Evolutionary conservation across 2,888 invertebrate genomes (phyloP), one percentile per base, ranked within the genome.

Genomic region (Brenthis daphne): DNA sequence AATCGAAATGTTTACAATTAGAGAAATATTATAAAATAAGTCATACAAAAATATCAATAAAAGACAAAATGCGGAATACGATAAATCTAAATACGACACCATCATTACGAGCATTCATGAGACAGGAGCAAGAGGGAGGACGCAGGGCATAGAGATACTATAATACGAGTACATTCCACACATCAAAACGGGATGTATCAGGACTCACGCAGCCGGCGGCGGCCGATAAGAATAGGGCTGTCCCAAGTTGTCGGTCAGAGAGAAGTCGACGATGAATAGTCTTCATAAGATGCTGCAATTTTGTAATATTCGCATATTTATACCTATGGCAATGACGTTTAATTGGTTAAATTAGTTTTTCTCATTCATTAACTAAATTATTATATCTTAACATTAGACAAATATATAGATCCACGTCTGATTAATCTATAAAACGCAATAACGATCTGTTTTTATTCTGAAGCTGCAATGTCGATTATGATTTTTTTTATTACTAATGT

Each of bases 261-360:
- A 89, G 95, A 95, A 81, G 95, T 95, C 88, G 95, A 95, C 89
- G 95, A 95, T 85, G 95, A 95, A 93, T 94, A 95, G 92, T 94
- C 95, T 94, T 95, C 95, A 93, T 93, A 94, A 90, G 95, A 94
- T 93, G 94, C 95, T 95, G 95, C 93, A 94, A 94, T 89, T 90
- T 90, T 91, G 90, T 90, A 91, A 91, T 84, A 91, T 90, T 90
- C 89, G 84, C 89, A 91, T 89, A 90, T 89, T 91, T 91, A 91
- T 88, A 91, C 91, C 90, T 91, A 91, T 86, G 87, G 90, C 89
- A 90, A 90, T 79, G 89, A 90, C 79, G 87, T 85, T 82, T 74
- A 86, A 89, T 88, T 83, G 86, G 86, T 90, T 90, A 88, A 84
- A 82, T 82, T 81, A 80, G 78, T 79, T 81, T 80, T n/a, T 79